Conservation (phyloP, 2,888 invertebrate genomes). For the Autographa pulchrina region DNA sequence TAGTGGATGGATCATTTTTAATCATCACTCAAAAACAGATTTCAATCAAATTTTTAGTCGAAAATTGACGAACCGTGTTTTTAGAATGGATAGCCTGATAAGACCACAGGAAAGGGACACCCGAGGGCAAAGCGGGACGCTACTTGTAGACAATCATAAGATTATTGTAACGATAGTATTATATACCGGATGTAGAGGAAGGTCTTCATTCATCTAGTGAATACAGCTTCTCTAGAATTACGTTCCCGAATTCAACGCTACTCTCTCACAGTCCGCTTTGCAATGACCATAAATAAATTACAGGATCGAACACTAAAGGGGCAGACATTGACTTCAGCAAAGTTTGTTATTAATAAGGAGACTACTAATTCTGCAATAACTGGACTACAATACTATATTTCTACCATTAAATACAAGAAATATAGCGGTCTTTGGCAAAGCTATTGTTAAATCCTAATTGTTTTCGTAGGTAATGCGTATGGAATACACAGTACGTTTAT, state of each 20-base stretch:
- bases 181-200: not conserved
- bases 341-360: not conserved
- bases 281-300: not conserved
- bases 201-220: slow-evolving; percentile 2
- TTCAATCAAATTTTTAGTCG: not conserved
- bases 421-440: not conserved
- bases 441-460: not conserved
- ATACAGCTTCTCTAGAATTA: not conserved
- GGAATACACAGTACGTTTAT: no score
- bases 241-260: not conserved
- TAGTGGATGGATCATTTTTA: no score
- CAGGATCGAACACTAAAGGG: not conserved
- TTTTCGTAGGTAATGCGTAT: not conserved
- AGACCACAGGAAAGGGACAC: not conserved
- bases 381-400: not conserved
- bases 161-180: slow-evolving; percentile 3
- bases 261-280: not conserved
- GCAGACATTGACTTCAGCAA: not conserved
- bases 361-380: not conserved
- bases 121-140: not conserved
- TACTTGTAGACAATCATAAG: slow-evolving; percentile 4
- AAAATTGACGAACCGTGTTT: not conserved
- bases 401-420: not conserved
- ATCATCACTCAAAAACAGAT: no score
- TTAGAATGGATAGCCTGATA: not conserved